phyloP scores from a whole-genome alignment of 92 coral and sea anemone genomes.

The Virgularia gustaviana region DNA sequence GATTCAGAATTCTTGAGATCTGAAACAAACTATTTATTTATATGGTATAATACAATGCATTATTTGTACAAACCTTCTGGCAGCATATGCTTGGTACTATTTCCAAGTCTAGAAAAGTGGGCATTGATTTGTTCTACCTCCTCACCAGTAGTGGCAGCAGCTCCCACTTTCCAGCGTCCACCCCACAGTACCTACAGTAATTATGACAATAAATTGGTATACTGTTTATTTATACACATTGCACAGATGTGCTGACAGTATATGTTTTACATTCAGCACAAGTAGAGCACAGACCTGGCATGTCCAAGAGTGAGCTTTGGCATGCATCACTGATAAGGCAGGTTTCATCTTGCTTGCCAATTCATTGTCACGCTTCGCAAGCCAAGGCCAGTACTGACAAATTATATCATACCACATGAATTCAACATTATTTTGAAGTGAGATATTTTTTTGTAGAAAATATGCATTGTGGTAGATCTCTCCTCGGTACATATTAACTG shows the following conservation, averaged over 20 bases:
- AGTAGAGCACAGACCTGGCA: constrained; percentile 50
- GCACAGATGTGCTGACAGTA: no score
- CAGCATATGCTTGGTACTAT: constrained; percentile 55
- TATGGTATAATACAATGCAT: background rate
- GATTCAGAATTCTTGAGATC: no score
- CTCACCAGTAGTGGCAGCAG: constrained; percentile 61
- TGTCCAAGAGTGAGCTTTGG: constrained; percentile 45
- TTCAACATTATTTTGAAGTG: background rate
- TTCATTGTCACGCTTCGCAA: constrained; percentile 14
- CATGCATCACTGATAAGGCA: constrained; percentile 46
- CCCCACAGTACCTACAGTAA: constrained; percentile 52
- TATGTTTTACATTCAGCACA: no score
- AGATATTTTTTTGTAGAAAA: constrained; percentile 31
- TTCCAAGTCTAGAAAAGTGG: constrained; percentile 55
- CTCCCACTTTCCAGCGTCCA: constrained; percentile 56
- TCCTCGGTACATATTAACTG: constrained; percentile 44
- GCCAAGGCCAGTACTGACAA: constrained; percentile 54
- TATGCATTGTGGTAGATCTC: constrained; percentile 43
- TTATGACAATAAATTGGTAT: background rate
- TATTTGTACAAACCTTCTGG: constrained; percentile 43
- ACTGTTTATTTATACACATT: background rate
- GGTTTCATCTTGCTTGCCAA: constrained; percentile 33
- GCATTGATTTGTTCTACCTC: constrained; percentile 59
- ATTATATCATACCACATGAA: constrained; percentile 44
- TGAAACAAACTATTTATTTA: background rate